phyloP scores from a whole-genome alignment of 2,888 invertebrate genomes.

The Ligdia adustata region DNA sequence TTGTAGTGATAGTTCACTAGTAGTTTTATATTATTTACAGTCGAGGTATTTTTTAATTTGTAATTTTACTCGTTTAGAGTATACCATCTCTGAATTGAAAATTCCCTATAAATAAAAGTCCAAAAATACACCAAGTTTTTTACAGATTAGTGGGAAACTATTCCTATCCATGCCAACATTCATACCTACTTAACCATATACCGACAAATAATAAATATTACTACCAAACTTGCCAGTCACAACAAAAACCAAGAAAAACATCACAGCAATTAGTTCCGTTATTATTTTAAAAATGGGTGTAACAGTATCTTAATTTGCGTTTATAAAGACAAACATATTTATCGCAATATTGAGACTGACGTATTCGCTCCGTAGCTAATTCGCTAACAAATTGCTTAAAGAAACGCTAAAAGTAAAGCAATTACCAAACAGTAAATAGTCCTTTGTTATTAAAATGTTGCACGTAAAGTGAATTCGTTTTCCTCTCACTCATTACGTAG shows the following conservation, averaged over 20 bases:
- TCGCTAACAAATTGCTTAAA: slow-evolving; percentile 6
- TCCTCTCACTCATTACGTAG: slow-evolving; percentile 11
- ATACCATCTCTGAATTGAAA: no score
- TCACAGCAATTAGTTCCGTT: neutral
- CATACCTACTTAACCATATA: no score
- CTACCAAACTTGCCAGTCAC: no score
- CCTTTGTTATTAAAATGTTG: slow-evolving; percentile 5
- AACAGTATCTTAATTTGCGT: neutral
- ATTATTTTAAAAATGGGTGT: neutral
- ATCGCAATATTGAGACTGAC: slow-evolving; percentile 8
- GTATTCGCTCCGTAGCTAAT: slow-evolving; percentile 1
- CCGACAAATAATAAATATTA: no score
- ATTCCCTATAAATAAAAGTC: no score
- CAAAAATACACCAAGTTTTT: no score
- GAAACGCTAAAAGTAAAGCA: neutral
- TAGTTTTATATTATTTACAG: no score
- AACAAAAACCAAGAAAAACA: neutral
- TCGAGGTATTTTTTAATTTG: no score
- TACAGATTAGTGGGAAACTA: no score
- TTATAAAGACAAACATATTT: slow-evolving; percentile 13
- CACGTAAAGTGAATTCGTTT: slow-evolving; percentile 5
- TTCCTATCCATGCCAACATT: no score
- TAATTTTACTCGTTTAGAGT: no score
- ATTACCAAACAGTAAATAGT: slow-evolving; percentile 4
- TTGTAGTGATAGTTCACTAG: no score